phyloP scores from a whole-genome alignment of 2,113 vertebrate genomes.

The Jacana jacana region DNA sequence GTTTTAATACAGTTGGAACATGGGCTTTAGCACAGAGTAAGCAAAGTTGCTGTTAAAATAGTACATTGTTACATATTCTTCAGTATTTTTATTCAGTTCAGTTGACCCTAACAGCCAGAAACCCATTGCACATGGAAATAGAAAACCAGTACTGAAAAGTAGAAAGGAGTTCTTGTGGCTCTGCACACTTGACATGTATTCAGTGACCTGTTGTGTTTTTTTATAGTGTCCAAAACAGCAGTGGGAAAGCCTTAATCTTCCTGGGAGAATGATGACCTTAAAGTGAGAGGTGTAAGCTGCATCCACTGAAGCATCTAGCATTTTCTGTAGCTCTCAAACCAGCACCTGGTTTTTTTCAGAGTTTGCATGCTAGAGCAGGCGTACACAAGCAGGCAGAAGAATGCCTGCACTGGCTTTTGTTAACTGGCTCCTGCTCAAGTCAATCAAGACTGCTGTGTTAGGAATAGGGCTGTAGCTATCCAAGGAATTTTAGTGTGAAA shows the following conservation, averaged over 20 bases:
- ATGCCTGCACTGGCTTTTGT: not conserved
- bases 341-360: not conserved
- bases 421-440: not conserved
- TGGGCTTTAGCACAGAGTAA: not conserved
- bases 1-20: not conserved
- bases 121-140: not conserved
- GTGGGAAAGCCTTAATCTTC: not conserved
- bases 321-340: not conserved
- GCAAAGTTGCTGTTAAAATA: not conserved
- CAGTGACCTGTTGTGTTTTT: not conserved
- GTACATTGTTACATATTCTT: not conserved
- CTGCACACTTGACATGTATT: not conserved
- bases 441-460: not conserved
- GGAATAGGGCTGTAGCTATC: not conserved
- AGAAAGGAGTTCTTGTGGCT: not conserved
- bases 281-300: not conserved
- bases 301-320: not conserved
- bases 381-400: not conserved
- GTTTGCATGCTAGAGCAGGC: not conserved
- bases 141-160: not conserved
- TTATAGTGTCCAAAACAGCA: not conserved
- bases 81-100: not conserved
- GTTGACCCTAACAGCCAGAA: not conserved
- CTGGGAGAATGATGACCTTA: rapidly evolving
- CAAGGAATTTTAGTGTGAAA: not conserved